Base-by-base conservation (phyloP, 2,888 invertebrate genomes). In the Drosophila helvetica region DNA sequence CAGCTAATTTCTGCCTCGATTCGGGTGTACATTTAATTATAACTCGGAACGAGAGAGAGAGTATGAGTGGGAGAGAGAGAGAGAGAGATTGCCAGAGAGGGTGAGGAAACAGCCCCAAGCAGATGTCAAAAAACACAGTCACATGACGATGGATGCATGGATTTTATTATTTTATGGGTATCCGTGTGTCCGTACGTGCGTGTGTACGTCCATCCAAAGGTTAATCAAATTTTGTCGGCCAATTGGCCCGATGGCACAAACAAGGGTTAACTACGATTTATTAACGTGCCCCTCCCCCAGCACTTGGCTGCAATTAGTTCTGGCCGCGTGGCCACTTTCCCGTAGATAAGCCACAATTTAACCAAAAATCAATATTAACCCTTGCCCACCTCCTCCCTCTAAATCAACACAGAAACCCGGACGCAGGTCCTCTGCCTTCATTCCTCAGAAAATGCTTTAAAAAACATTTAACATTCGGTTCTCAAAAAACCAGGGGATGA, bases 321-420 rank as follows among this genome's bases (percentile, higher is more conserved):
- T 22, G 7, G n/a, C 48, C 17, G 1, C 50, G 38, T 30, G 69
- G 66, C 73, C 56, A 75, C 42, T 63, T 53, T 69, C 67, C 74
- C 77, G 2, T 56, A 79, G 66, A 74, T 65, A 54, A 59, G 74
- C 55, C 60, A 55, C 6, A 38, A 45, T 52, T 74, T 60, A 59
- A 75, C 54, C 75, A 27, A 72, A 78, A 81, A 87, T 81, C 81
- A 87, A 87, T 81, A 84, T 76, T 66, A 60, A 55, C 67, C 69
- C 64, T 19, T 30, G 50, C 6, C 2, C 15, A 4, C 25, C 25
- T 6, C 25, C 25, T 6, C 25, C 6, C 25, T 6, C 52, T 54
- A 84, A 68, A 60, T 69, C 79, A 86, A 80, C 74, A 80, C 6
- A 38, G 10, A 22, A 4, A 2, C 3, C 22, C 22, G 22, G 4